Evolutionary conservation across 2,797 vertebrate genomes (phyloP), one percentile per base, ranked within the genome.

Genomic region (Chelmon rostratus): DNA sequence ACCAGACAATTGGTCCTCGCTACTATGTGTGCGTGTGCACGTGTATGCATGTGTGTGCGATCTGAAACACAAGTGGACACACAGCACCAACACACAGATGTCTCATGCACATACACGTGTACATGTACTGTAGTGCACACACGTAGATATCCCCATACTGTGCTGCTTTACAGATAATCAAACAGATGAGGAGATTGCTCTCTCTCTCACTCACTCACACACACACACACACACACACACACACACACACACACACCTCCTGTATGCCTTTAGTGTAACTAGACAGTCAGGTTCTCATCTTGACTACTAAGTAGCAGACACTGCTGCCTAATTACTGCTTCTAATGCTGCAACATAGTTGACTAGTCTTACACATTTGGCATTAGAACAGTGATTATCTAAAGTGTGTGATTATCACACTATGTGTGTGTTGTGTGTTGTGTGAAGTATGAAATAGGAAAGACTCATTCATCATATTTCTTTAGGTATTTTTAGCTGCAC

Each of bases 1-100:
- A 88, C 81, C 88, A 91, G 82, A 92, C 90, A 89, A 88, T 75
- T 88, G 79, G 84, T 89, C 82, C 76, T 81, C 81, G 63, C 78
- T 69, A 67, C 58, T 73, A 35, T 82, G 47, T 68, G 21, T 76
- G 61, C 52, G 35, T 73, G 67, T 40, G 35, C 2, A 57, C 44
- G 59, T 64, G 62, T 53, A 68, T 67, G 68, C 44, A 54, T 40
- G 71, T 5, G 31, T 12, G 72, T 25, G 49, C 42, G 47, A 73
- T 88, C 76, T 91, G 81, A 81, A 49, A 58, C 79, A 83, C 68
- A 76, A 5, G 50, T 21, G 61, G 33, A 18, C 72, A 73, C 16
- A 23, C 56, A 35, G 23, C 18, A 44, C 8, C 9, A 31, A 37
- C 10, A 68, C 37, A 42, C n/a, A 44, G 40, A 13, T 37, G 10